These are phyloP conservation scores for Archilochus colubris DNA, from an alignment of 2,113 vertebrate genomes.

Conservation along the genomic window DNA sequence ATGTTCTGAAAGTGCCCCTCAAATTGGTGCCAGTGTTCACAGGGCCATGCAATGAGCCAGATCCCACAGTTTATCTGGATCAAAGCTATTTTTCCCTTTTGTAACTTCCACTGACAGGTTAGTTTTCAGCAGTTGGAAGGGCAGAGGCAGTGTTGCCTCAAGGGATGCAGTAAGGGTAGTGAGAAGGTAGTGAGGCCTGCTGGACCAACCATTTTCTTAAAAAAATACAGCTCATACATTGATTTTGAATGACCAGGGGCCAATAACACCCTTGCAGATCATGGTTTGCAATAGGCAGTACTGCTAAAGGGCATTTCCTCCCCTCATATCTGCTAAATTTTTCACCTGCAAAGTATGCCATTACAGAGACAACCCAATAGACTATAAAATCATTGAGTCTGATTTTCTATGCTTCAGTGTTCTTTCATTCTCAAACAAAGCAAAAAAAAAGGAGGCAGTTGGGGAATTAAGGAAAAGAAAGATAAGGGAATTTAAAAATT, in stretches of 20 bases:
- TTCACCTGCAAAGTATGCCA: background rate
- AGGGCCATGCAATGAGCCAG: fast-evolving
- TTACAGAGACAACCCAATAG: background rate
- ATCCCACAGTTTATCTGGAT: background rate
- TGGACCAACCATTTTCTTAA: background rate
- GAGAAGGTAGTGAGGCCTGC: background rate
- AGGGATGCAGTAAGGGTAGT: background rate
- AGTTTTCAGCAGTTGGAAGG: background rate
- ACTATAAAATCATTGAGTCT: background rate
- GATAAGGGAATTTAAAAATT: background rate
- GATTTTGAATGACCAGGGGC: background rate
- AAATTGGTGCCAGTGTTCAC: background rate
- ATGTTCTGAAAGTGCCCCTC: background rate
- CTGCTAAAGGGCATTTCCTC: background rate
- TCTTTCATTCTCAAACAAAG: background rate
- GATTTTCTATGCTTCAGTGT: background rate
- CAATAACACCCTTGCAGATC: background rate
- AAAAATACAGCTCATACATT: background rate
- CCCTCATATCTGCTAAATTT: background rate
- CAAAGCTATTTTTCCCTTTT: background rate
- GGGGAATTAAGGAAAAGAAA: background rate
- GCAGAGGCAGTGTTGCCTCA: background rate
- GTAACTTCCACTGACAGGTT: background rate
- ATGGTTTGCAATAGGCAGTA: background rate
- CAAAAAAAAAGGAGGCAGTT: background rate